These are phyloP conservation scores for Chrysotoxum bicinctum DNA, from an alignment of 2,888 invertebrate genomes.

Conservation along the genomic window DNA sequence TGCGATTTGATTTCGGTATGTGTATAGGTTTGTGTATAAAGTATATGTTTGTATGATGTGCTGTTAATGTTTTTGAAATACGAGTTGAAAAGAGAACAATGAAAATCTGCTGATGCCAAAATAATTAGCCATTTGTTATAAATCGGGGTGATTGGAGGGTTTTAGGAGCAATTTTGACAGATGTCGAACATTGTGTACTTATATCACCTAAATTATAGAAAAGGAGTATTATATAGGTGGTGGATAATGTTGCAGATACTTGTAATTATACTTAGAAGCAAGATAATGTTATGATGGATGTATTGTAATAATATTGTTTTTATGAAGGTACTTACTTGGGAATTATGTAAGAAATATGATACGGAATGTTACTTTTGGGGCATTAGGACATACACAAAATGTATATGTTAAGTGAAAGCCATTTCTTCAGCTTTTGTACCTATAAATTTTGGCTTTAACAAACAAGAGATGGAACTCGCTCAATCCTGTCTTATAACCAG, in stretches of 20 bases:
- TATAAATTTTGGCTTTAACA: too few species aligned
- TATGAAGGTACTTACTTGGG: neutral
- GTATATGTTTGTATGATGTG: neutral
- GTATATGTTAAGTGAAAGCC: neutral
- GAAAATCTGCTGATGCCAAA: constrained; percentile 17
- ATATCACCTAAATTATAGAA: neutral
- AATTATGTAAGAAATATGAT: neutral
- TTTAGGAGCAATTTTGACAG: constrained; percentile 7
- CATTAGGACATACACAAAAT: neutral
- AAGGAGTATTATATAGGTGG: neutral
- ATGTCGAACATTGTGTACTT: neutral
- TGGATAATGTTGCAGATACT: neutral
- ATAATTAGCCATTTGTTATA: constrained; percentile 27
- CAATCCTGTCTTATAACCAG: too few species aligned
- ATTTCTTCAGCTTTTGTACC: neutral
- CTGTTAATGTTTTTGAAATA: constrained; percentile 20
- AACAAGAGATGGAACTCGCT: too few species aligned
- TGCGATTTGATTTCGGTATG: neutral
- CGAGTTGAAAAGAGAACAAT: neutral
- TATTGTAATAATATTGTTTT: neutral
- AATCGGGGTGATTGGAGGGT: neutral
- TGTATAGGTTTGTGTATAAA: neutral
- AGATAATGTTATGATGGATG: neutral
- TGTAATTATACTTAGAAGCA: too few species aligned
- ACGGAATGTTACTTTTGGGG: neutral